Evolutionary conservation across 2,888 invertebrate genomes (phyloP), one percentile per base, ranked within the genome.

Genomic region (Lepeophtheirus nordmannii): DNA sequence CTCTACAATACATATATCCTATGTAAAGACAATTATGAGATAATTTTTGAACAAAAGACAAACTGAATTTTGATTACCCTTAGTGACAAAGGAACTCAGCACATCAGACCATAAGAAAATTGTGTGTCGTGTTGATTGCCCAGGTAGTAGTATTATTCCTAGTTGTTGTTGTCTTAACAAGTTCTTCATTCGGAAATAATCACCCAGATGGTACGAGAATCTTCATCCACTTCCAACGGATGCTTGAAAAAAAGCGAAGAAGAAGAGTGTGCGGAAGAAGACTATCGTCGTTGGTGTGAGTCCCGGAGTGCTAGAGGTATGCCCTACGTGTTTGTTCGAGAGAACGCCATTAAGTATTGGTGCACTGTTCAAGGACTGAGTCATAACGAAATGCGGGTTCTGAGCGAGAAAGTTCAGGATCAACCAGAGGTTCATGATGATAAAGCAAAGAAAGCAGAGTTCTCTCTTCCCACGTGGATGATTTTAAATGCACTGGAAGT

Each of bases 331-430:
- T 63, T 63, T 38, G 63, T 60, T 37, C 58, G 66, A n/a, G 66
- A 66, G 60, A 66, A 66, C 40, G 59, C 58, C 23, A 66, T 66
- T 40, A 66, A 66, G 41, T 66, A 58, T 20, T 66, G 66, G 66
- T 58, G 58, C 30, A 66, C 66, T n/a, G 66, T 66, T 20, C 66
- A 66, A 41, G 66, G 66, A 10, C 60, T 66, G n/a, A 66, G 40
- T 30, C 59, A 66, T 46, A 66, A 66, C 40, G 66, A 66, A 60
- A 58, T 60, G 23, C 59, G 66, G 7, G 23, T 66, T 11, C 60
- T 66, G 30, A 41, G 58, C n/a, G 66, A 66, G 30, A 66, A 66
- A 37, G 66, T 66, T n/a, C 58, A 58, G 38, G 66, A 66, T 30
- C 66, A 66, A 60, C 66, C 66, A 10, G 66, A 66, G 60, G 10